Evolutionary conservation across 2,888 invertebrate genomes (phyloP).

Genomic region (Cheilosia scutellata): DNA sequence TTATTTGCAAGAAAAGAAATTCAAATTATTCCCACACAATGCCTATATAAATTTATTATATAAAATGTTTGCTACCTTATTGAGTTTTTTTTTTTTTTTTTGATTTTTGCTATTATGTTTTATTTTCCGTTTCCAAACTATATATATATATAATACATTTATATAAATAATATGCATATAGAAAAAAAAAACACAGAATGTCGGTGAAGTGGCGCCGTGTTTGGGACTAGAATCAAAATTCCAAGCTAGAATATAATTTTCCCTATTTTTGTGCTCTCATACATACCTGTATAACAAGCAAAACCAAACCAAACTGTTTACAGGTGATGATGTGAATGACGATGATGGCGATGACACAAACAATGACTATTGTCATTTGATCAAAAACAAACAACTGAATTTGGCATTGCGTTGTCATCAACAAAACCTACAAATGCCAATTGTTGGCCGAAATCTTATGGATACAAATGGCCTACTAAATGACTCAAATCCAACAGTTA

Average conservation of each 20-base stretch:
- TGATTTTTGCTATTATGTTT: constrained; percentile 65
- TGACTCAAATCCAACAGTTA: constrained; percentile 78
- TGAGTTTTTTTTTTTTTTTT: constrained; percentile 68
- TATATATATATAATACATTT: constrained; percentile 45
- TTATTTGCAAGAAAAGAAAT: constrained; percentile 60
- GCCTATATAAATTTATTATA: constrained; percentile 58
- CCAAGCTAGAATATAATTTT: constrained; percentile 67
- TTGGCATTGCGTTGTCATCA: constrained; percentile 81
- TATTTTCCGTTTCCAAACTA: constrained; percentile 51
- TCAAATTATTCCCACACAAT: constrained; percentile 56
- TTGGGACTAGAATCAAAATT: constrained; percentile 61
- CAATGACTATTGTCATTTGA: constrained; percentile 80
- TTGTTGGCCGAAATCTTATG: constrained; percentile 74
- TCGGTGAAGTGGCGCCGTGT: constrained; percentile 59
- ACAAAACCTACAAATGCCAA: constrained; percentile 77
- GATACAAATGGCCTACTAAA: constrained; percentile 77
- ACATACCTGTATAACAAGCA: constrained; percentile 74
- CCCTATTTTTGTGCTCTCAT: constrained; percentile 55
- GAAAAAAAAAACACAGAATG: constrained; percentile 22
- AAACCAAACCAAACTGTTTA: constrained; percentile 80
- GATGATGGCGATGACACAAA: constrained; percentile 77
- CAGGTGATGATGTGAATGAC: constrained; percentile 81
- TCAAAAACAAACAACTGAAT: constrained; percentile 81
- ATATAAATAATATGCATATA: constrained; percentile 43
- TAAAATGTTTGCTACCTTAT: constrained; percentile 69